phyloP scores from a whole-genome alignment of 2,797 vertebrate genomes.

The Malurus splendens region DNA sequence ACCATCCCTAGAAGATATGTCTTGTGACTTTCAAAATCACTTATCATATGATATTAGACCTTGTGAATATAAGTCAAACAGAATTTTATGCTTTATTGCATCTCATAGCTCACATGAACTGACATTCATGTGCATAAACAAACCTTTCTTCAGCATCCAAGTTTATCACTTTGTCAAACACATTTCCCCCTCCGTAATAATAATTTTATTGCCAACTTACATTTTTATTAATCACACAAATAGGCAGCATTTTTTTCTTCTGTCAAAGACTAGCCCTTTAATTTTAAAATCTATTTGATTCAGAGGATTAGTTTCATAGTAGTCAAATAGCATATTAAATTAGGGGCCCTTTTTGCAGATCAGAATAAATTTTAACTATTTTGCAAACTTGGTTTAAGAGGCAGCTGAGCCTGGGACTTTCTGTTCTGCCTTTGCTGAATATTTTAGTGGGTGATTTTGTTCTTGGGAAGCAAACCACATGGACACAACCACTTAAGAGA shows the following conservation, averaged over 20 bases:
- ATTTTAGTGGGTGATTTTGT: not conserved
- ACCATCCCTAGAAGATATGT: not conserved
- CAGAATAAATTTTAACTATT: not conserved
- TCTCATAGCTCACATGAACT: constrained; percentile 9
- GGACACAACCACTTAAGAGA: not conserved
- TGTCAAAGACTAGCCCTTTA: not conserved
- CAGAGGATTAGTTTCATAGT: not conserved
- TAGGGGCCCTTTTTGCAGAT: not conserved
- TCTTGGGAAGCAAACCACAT: not conserved
- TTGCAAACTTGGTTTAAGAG: not conserved
- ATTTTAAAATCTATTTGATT: constrained; percentile 16
- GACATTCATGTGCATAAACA: not conserved
- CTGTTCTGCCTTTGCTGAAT: not conserved
- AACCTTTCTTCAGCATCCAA: not conserved
- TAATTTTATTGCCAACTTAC: not conserved
- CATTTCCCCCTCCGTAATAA: not conserved
- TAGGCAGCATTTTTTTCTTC: not conserved
- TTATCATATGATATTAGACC: not conserved
- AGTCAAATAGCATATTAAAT: not conserved
- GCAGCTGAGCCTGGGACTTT: not conserved
- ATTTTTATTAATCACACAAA: constrained; percentile 12
- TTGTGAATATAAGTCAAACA: not conserved
- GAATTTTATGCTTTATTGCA: constrained; percentile 27
- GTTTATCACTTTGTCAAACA: not conserved
- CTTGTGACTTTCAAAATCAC: not conserved